Evolutionary conservation across 2,113 vertebrate species (phyloP).

Genomic region (Cromileptes altivelis): DNA sequence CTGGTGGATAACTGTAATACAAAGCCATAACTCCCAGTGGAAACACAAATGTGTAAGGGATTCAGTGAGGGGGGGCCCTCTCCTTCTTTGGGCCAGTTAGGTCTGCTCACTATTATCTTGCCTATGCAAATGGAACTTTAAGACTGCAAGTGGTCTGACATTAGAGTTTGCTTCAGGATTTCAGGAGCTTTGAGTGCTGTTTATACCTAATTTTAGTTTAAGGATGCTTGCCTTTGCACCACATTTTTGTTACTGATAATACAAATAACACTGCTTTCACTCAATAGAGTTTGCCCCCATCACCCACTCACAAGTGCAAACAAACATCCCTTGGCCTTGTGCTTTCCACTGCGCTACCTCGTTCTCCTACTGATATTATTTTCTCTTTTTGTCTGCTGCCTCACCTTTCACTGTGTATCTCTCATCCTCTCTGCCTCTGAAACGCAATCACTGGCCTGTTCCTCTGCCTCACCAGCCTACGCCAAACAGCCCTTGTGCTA

Average conservation of each 20-base stretch:
- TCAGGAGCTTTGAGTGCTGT: not conserved
- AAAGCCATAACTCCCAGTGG: slow-evolving; percentile 37
- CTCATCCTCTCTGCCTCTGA: slow-evolving; percentile 36
- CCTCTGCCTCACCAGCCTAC: slow-evolving; percentile 60
- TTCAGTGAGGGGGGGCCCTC: slow-evolving; percentile 18
- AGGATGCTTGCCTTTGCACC: slow-evolving; percentile 2
- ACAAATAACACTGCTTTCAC: slow-evolving; percentile 9
- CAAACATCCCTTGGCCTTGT: slow-evolving; percentile 33
- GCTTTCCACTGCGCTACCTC: not conserved
- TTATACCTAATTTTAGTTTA: not conserved
- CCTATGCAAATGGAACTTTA: slow-evolving; percentile 43
- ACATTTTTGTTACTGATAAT: slow-evolving; percentile 7
- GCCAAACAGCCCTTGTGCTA: slow-evolving; percentile 14
- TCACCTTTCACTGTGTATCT: slow-evolving; percentile 19
- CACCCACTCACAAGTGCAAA: slow-evolving; percentile 20
- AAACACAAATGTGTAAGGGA: slow-evolving; percentile 48
- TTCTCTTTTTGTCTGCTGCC: not conserved
- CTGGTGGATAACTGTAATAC: slow-evolving; percentile 70
- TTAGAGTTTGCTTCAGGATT: slow-evolving; percentile 1
- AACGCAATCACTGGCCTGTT: slow-evolving; percentile 42
- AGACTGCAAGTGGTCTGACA: not conserved
- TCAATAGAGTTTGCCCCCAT: not conserved
- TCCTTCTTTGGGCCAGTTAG: slow-evolving; percentile 7
- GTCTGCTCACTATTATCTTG: slow-evolving; percentile 49
- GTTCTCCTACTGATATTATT: slow-evolving; percentile 5